Conservation (phyloP, 2,888 invertebrate genomes). For the Agrotis ipsilon region DNA sequence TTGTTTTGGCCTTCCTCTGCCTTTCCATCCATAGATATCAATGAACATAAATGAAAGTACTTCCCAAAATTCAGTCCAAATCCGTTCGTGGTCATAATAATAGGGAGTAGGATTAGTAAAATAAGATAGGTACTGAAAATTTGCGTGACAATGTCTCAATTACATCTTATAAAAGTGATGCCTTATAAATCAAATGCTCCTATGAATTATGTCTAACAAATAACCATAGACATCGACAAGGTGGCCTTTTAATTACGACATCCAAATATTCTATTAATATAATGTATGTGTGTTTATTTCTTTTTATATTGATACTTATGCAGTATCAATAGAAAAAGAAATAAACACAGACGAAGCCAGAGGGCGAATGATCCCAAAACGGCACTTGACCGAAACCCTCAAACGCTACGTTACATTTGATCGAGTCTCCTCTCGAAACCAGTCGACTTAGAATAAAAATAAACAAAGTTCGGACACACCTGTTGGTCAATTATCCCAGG, state of each 20-base stretch:
- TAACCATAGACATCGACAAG: background rate
- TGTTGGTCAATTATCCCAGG: conserved; percentile 79
- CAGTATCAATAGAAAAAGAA: background rate
- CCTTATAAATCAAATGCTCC: too few species aligned
- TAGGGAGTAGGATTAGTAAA: too few species aligned
- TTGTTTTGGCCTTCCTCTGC: too few species aligned
- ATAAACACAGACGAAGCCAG: background rate
- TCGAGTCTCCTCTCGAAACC: conserved; percentile 48
- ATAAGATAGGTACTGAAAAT: too few species aligned
- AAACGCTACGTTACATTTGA: conserved; percentile 28
- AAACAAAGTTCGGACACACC: conserved; percentile 78
- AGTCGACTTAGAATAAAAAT: conserved; percentile 73
- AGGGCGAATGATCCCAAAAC: conserved; percentile 12
- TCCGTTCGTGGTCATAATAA: too few species aligned
- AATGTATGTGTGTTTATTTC: too few species aligned
- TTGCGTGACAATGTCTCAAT: background rate
- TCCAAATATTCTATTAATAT: background rate
- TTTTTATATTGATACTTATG: too few species aligned
- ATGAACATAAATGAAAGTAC: too few species aligned
- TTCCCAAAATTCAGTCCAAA: too few species aligned
- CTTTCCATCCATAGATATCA: too few species aligned
- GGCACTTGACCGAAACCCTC: conserved; percentile 17
- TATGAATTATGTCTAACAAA: too few species aligned
- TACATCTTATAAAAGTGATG: background rate
- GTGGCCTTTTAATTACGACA: too few species aligned